phyloP scores from a whole-genome alignment of 2,888 invertebrate species.

The Catocala sponsa region DNA sequence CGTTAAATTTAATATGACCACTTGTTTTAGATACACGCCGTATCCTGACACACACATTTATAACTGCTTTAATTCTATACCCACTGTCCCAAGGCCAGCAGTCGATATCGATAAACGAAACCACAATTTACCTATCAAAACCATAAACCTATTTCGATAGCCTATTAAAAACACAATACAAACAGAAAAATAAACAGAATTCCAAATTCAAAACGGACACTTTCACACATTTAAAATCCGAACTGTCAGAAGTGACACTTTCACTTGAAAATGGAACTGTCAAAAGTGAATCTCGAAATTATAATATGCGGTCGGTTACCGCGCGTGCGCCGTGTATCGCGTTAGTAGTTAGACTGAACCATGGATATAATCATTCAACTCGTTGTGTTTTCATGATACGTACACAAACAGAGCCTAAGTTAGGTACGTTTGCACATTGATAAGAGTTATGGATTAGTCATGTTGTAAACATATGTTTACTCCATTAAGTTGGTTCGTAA shows the following conservation, averaged over 20 bases:
- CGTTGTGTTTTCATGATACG: conserved; percentile 9
- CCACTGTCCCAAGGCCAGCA: too few relatives aligned
- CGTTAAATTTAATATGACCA: too few relatives aligned
- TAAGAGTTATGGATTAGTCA: too few relatives aligned
- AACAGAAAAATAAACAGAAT: not conserved
- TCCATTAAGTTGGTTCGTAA: too few relatives aligned
- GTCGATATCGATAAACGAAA: too few relatives aligned
- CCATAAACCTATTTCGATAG: too few relatives aligned
- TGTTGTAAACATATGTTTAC: too few relatives aligned
- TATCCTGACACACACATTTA: too few relatives aligned
- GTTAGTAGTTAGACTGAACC: conserved; percentile 3
- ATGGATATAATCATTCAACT: conserved; percentile 3
- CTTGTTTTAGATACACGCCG: too few relatives aligned
- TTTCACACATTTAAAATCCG: conserved; percentile 4
- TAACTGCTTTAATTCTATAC: too few relatives aligned
- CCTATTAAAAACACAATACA: not conserved
- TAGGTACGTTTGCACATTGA: too few relatives aligned
- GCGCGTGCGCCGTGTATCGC: conserved; percentile 8
- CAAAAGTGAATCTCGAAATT: not conserved
- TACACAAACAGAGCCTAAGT: not conserved
- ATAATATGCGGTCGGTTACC: conserved; percentile 3
- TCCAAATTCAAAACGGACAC: conserved; percentile 1
- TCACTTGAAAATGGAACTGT: not conserved
- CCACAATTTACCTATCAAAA: too few relatives aligned
- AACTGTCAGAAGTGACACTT: not conserved